phyloP scores from a whole-genome alignment of 2,113 vertebrate species.

The Amphiprion percula region DNA sequence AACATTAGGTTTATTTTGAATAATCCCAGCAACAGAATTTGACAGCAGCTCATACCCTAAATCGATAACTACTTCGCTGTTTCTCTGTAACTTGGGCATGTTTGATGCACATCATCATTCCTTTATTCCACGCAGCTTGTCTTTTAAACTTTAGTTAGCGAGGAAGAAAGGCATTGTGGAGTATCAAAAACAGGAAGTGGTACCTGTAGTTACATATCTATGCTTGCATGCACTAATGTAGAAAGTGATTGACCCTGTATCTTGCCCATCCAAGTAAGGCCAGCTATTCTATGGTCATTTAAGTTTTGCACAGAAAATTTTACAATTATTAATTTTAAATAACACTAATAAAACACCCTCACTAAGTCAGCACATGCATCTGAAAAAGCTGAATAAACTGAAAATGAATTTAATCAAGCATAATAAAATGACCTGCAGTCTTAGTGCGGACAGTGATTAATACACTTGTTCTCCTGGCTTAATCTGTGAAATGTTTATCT shows the following conservation, averaged over 20 bases:
- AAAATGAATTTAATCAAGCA: too few relatives aligned
- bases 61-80: background rate
- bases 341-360: too few relatives aligned
- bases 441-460: too few relatives aligned
- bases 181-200: constrained; percentile 1
- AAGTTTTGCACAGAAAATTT: background rate
- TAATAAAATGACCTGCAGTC: too few relatives aligned
- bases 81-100: background rate
- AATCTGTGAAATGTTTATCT: too few relatives aligned
- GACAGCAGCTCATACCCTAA: too few relatives aligned
- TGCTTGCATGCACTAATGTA: background rate
- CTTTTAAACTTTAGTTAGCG: constrained; percentile 4
- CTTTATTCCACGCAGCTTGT: background rate
- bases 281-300: background rate
- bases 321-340: too few relatives aligned
- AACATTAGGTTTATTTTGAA: too few relatives aligned
- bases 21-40: background rate
- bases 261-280: background rate
- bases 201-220: background rate
- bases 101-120: background rate
- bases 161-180: background rate
- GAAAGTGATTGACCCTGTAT: background rate
- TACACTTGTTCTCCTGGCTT: too few relatives aligned
- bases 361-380: too few relatives aligned
- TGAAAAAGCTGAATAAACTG: too few relatives aligned